These are phyloP conservation scores for Acleris literana DNA, from an alignment of 2,888 invertebrate genomes.

Conservation along the genomic window DNA sequence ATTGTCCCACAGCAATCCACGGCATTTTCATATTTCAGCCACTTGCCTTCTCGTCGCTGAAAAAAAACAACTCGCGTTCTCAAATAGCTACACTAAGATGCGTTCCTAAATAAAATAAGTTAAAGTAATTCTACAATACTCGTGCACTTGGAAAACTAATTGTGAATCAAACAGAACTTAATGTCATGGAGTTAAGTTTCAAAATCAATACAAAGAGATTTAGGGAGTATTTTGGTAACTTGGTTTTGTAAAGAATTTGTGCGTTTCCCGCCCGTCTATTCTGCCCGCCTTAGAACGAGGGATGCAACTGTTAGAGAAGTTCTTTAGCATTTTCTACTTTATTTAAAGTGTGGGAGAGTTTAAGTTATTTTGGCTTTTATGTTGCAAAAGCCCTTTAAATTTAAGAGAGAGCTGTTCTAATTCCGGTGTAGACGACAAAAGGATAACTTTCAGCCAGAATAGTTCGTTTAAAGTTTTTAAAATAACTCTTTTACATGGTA, in stretches of 20 bases:
- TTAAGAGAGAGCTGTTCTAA: not conserved
- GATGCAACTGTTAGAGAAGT: too few species aligned
- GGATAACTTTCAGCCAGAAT: conserved; percentile 24
- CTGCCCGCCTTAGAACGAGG: too few species aligned
- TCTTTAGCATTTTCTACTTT: too few species aligned
- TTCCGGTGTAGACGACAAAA: conserved; percentile 26
- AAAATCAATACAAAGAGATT: not conserved
- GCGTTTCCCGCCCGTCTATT: conserved; percentile 33
- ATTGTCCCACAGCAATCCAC: not conserved
- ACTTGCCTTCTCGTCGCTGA: not conserved
- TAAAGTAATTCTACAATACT: conserved; percentile 3
- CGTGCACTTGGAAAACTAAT: not conserved
- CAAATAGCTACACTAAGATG: conserved; percentile 19
- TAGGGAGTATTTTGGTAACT: not conserved
- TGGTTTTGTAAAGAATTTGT: conserved; percentile 31
- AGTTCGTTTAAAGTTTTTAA: conserved; percentile 17
- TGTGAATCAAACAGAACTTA: not conserved
- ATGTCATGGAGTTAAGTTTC: not conserved
- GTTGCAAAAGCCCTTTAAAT: too few species aligned
- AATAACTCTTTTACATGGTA: conserved; percentile 2
- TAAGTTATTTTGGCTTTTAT: too few species aligned
- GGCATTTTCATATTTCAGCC: not conserved
- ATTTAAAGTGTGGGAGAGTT: too few species aligned
- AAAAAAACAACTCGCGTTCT: conserved; percentile 12
- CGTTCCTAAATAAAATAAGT: conserved; percentile 30